A percentile compares a stretch with the other conserved stretches of the same genome.
These are phyloP conservation scores for Paramormyrops kingsleyae DNA, from an alignment of 2,113 vertebrate species.

Conservation along the genomic window DNA sequence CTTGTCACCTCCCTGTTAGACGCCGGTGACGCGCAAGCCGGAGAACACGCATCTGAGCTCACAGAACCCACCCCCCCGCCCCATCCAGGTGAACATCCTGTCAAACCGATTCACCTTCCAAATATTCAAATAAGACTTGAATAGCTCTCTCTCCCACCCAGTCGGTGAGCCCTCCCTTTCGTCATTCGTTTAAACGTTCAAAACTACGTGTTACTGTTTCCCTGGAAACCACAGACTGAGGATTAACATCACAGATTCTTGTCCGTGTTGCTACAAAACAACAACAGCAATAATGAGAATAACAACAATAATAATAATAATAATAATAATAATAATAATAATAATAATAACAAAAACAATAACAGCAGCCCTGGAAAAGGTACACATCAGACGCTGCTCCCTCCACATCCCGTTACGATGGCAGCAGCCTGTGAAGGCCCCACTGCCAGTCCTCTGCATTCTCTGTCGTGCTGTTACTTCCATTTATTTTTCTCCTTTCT, in stretches of 20 bases:
- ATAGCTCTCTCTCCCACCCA: not conserved
- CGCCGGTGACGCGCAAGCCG: not conserved
- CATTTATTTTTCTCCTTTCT: not conserved
- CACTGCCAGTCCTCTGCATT: not conserved
- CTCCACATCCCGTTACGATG: too few species aligned
- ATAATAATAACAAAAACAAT: not conserved
- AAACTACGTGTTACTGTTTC: not conserved
- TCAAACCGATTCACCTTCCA: not conserved
- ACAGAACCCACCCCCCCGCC: not conserved
- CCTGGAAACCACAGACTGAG: not conserved
- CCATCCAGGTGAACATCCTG: not conserved
- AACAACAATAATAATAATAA: not conserved
- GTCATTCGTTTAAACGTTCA: not conserved
- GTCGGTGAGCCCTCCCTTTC: not conserved
- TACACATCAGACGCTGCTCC: not conserved
- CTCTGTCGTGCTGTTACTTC: not conserved
- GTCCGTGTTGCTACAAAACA: not conserved
- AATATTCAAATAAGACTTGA: not conserved
- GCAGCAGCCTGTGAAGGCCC: not conserved
- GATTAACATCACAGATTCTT: conserved; percentile 3
- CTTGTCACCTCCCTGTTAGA: not conserved
- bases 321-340: not conserved
- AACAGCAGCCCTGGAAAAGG: too few species aligned
- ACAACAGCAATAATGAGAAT: not conserved
- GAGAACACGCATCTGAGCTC: not conserved